Conservation (phyloP, 2,113 vertebrate species). For the Brachypodius melanocephalos region DNA sequence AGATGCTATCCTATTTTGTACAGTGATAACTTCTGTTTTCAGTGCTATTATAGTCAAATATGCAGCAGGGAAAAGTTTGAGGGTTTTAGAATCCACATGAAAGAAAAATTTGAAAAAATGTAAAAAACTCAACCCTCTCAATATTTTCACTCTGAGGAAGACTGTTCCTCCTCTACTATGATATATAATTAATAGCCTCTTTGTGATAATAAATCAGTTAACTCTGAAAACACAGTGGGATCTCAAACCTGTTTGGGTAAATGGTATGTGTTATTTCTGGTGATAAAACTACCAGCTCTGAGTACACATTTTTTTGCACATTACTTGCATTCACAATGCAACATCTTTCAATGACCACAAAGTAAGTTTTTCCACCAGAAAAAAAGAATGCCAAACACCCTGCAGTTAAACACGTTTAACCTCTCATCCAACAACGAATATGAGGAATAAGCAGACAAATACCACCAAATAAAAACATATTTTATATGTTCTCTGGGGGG, state of each 20-base stretch:
- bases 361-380: neutral
- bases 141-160: neutral
- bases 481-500: neutral
- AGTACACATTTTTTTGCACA: neutral
- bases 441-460: neutral
- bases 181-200: neutral
- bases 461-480: neutral
- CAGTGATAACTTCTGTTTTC: neutral
- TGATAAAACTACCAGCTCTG: neutral
- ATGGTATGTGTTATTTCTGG: neutral
- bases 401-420: neutral
- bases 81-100: neutral
- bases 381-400: neutral
- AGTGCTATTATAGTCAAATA: neutral
- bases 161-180: neutral
- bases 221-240: neutral
- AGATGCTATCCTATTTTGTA: neutral
- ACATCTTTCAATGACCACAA: neutral
- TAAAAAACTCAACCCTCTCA: neutral
- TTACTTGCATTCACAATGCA: rapidly evolving
- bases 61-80: neutral
- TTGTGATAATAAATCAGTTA: neutral
- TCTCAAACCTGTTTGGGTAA: neutral
- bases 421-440: neutral
- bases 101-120: neutral